phyloP scores from a whole-genome alignment of 1,140 invertebrate species.

The Drosophila grimshawi region DNA sequence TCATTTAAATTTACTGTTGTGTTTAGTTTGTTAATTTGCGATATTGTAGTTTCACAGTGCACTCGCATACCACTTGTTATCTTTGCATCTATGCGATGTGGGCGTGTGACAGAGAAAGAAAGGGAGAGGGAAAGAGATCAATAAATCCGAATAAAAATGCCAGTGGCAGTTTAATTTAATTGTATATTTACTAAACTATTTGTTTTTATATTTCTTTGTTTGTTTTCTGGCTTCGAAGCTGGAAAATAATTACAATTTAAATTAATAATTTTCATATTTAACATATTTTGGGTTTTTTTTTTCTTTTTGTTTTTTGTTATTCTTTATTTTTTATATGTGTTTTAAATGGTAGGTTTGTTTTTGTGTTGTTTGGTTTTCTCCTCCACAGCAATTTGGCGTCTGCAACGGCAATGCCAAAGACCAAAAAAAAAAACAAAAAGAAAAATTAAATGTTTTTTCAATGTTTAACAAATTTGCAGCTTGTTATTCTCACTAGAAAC shows the following conservation, averaged over 20 bases:
- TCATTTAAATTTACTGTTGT: too few species aligned
- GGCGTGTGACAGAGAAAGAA: not conserved
- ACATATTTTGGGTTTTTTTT: slow-evolving; percentile 42
- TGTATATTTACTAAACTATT: slow-evolving; percentile 57
- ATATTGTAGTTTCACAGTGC: too few species aligned
- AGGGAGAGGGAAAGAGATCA: slow-evolving; percentile 1
- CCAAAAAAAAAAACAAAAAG: slow-evolving; percentile 21
- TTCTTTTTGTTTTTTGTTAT: slow-evolving; percentile 24
- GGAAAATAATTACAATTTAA: slow-evolving; percentile 30
- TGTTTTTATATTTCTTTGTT: slow-evolving; percentile 42
- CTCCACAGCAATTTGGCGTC: slow-evolving; percentile 38
- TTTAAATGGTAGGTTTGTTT: not conserved
- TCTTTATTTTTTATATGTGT: not conserved
- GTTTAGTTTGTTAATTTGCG: too few species aligned
- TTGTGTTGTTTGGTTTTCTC: slow-evolving; percentile 16
- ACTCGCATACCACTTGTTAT: too few species aligned
- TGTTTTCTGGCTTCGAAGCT: slow-evolving; percentile 5
- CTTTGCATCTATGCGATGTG: not conserved
- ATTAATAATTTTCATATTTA: slow-evolving; percentile 50
- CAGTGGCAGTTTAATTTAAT: slow-evolving; percentile 35
- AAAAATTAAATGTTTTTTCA: slow-evolving; percentile 7
- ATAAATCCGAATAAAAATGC: slow-evolving; percentile 1
- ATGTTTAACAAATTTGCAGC: slow-evolving; percentile 52
- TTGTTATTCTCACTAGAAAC: slow-evolving; percentile 42
- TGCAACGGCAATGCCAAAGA: slow-evolving; percentile 34